Base-by-base conservation (phyloP, 2,888 invertebrate genomes). In the Beris chalybata region DNA sequence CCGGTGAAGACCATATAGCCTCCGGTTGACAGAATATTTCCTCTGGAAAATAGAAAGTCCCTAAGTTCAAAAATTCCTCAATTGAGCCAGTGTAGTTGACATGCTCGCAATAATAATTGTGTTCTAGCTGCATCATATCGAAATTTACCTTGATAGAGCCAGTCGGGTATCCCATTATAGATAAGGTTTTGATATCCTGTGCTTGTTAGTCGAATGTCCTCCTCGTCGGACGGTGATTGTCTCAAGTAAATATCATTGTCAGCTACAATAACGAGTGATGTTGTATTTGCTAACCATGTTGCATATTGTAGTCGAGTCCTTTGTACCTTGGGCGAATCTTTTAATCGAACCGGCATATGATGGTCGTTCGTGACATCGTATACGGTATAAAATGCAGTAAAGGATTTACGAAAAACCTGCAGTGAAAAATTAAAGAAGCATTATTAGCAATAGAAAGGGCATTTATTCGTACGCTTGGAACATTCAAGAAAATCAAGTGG, bases 151-250 rank as follows among this genome's bases (percentile, higher is more conserved):
- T 97, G 97, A 82, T 97, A 97, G 32, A 97, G 83, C 96, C 97
- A 97, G 80, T 97, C 97, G 15, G 96, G 92, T 43, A 97, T 87
- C 64, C 96, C 97, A 79, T 97, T 96, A 83, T 92, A 95, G 66
- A 96, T 84, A 66, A 88, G 82, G 66, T 91, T 91, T n/a, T 91
- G 88, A 71, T 85, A 82, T 43, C 92, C 92, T 59, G 90, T 89
- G 76, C 85, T 85, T 59, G 93, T 93, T 76, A 93, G 85, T 57
- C 89, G 85, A 66, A 86, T 82, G 73, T 91, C 87, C 70, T 88
- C 83, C 71, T 89, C 87, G 68, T 82, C 83, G 57, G 89, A 85
- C 1, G 92, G 92, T 54, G 90, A 85, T 72, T 86, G 85, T 74
- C 91, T 84, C 74, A 93, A 87, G 82, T 92, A 93, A 76, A 97